Percentiles rank a stretch among this genome's conserved stretches.
Conservation (phyloP, 2,888 invertebrate species). For the Caenorhabditis plicata region DNA sequence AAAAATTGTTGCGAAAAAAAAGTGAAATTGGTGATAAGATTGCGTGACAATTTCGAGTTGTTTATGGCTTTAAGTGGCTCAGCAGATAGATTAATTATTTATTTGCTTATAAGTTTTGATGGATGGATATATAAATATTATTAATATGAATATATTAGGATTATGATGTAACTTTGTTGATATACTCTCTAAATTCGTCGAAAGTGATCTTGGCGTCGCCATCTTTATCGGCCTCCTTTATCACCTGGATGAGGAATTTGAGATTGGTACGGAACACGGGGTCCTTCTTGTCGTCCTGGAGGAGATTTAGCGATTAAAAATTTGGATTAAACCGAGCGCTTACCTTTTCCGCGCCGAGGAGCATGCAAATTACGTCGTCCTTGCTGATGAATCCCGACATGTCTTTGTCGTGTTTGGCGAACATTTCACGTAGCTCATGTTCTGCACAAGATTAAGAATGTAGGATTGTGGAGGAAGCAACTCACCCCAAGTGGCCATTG, state of each 20-base stretch:
- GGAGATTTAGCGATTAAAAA: background rate
- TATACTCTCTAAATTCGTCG: slow-evolving; percentile 61
- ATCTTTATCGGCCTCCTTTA: slow-evolving; percentile 60
- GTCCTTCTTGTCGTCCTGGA: slow-evolving; percentile 54
- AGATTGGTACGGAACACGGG: slow-evolving; percentile 60
- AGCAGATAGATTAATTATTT: too few relatives aligned
- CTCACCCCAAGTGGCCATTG: slow-evolving; percentile 35
- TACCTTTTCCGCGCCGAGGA: slow-evolving; percentile 57
- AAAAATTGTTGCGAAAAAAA: too few relatives aligned
- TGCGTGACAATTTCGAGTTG: too few relatives aligned
- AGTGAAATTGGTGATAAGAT: too few relatives aligned
- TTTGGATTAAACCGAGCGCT: background rate
- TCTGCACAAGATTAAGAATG: slow-evolving; percentile 40
- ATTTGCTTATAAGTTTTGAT: too few relatives aligned
- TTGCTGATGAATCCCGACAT: slow-evolving; percentile 55
- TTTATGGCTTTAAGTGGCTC: too few relatives aligned
- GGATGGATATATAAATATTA: too few relatives aligned
- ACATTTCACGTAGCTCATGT: slow-evolving; percentile 55
- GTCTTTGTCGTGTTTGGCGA: slow-evolving; percentile 54
- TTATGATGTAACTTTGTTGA: slow-evolving; percentile 47
- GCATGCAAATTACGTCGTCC: slow-evolving; percentile 59
- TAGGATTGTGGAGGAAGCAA: too few relatives aligned
- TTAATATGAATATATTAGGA: too few relatives aligned
- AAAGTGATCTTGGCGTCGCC: slow-evolving; percentile 60
- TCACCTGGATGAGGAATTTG: slow-evolving; percentile 56